A percentile compares a stretch with the other conserved stretches of the same genome.
Evolutionary conservation across 53 echinoderm and acorn worm genomes (phyloP).

Genomic region (Stichopus horrens): DNA sequence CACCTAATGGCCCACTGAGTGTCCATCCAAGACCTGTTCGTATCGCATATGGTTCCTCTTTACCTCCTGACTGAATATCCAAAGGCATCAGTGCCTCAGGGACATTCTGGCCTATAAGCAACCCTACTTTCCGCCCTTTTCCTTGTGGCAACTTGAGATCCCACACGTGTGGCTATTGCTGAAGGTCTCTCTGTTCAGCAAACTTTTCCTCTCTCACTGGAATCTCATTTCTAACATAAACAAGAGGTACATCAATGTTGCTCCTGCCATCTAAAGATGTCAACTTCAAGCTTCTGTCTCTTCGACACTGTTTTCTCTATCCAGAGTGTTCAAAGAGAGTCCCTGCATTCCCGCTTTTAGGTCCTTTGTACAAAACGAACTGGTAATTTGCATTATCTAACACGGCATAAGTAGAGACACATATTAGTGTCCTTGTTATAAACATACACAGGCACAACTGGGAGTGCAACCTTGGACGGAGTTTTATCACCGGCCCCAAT

Average conservation of each 20-base stretch:
- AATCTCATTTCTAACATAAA: too few species aligned
- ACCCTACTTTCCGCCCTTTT: too few species aligned
- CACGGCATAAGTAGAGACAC: slow-evolving; percentile 28
- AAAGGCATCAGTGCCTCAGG: too few species aligned
- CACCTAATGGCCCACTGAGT: too few species aligned
- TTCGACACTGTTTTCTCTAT: not conserved
- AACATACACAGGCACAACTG: slow-evolving; percentile 31
- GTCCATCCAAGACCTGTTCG: too few species aligned
- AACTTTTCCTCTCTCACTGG: too few species aligned
- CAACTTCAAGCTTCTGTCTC: not conserved
- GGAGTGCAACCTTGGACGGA: slow-evolving; percentile 44
- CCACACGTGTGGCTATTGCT: too few species aligned
- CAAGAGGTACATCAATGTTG: not conserved
- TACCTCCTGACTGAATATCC: too few species aligned
- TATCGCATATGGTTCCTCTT: not conserved
- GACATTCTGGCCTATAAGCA: too few species aligned
- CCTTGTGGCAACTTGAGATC: too few species aligned
- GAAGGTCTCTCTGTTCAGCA: too few species aligned
- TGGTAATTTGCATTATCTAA: slow-evolving; percentile 21
- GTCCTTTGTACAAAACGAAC: slow-evolving; percentile 26
- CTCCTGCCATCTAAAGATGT: not conserved
- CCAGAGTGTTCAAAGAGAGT: slow-evolving; percentile 11
- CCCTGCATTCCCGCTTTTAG: not conserved
- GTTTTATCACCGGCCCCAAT: slow-evolving; percentile 22
- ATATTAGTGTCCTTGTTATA: not conserved